Conservation (phyloP, 23 tunicate genomes). For the Phallusia fumigata region DNA sequence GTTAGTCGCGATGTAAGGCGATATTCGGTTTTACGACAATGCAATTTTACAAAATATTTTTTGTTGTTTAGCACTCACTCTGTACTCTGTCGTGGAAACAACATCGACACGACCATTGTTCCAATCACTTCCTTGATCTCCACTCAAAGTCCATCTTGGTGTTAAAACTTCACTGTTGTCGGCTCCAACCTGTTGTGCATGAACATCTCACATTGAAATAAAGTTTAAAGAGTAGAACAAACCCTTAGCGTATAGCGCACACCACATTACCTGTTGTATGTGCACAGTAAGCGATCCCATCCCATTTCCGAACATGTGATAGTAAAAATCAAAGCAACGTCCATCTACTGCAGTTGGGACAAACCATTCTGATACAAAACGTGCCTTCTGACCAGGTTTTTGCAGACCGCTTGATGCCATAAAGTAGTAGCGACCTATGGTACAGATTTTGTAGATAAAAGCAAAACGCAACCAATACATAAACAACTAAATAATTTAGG, state of each 20-base stretch:
- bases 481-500: too few relatives aligned
- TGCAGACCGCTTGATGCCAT: slow-evolving; percentile 22
- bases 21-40: too few relatives aligned
- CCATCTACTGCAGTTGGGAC: slow-evolving; percentile 25
- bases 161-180: neutral
- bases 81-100: slow-evolving; percentile 33
- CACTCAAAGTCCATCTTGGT: slow-evolving; percentile 47
- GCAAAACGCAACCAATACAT: too few relatives aligned
- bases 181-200: neutral
- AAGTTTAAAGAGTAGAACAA: neutral
- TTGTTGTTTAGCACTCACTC: slow-evolving; percentile 20
- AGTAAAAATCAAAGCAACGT: slow-evolving; percentile 69
- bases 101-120: slow-evolving; percentile 44
- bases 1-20: too few relatives aligned
- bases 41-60: neutral
- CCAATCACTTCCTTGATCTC: slow-evolving; percentile 67
- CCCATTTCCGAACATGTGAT: slow-evolving; percentile 65
- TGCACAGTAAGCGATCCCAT: slow-evolving; percentile 65
- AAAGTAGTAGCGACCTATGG: slow-evolving; percentile 46
- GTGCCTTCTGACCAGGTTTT: slow-evolving; percentile 37
- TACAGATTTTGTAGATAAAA: too few relatives aligned
- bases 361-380: slow-evolving; percentile 59
- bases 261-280: slow-evolving; percentile 36
- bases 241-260: neutral
- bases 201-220: neutral